These are phyloP conservation scores for Avahi laniger DNA, from an alignment of 2,797 vertebrate species.

Conservation along the genomic window DNA sequence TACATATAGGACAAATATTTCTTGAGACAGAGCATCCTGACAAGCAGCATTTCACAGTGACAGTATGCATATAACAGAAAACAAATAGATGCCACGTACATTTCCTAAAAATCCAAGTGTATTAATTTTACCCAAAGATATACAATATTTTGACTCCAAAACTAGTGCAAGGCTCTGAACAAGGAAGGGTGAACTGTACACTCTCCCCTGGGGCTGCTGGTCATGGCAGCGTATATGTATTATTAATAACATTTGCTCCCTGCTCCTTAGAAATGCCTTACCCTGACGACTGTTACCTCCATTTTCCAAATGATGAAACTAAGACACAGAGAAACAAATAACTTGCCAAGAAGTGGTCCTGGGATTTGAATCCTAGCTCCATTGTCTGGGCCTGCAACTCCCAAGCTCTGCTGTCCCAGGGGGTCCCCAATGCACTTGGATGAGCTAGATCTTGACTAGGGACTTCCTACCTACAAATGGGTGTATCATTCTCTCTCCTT, in stretches of 20 bases:
- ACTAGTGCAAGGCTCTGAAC: neutral
- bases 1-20: neutral
- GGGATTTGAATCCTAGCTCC: neutral
- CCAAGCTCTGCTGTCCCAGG: neutral
- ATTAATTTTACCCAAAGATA: constrained; percentile 1
- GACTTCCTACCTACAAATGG: neutral
- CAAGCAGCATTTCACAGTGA: neutral
- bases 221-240: neutral
- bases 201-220: neutral
- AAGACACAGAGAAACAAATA: neutral
- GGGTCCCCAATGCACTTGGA: neutral
- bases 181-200: neutral
- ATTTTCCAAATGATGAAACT: neutral
- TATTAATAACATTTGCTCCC: neutral
- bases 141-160: neutral
- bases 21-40: neutral
- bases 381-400: neutral
- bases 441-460: neutral
- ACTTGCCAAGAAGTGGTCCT: neutral
- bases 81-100: neutral
- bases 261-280: neutral
- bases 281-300: neutral
- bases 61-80: neutral
- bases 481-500: neutral
- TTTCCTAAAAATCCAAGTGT: neutral